These are phyloP conservation scores for Emydura subglobosa DNA, from an alignment of 2,113 vertebrate genomes.

Conservation along the genomic window DNA sequence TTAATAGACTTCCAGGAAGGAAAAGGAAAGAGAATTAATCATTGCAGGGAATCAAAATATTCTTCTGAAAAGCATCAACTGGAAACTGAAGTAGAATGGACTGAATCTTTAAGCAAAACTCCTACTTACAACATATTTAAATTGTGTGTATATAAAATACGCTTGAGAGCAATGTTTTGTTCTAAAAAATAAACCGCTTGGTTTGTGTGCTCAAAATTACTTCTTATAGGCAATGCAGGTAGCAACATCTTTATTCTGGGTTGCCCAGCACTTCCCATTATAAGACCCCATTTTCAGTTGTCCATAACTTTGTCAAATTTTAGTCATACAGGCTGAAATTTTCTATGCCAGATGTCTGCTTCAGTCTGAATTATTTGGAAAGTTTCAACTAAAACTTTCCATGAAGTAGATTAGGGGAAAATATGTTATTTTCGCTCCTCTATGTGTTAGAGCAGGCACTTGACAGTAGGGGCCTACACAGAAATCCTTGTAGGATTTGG, in stretches of 20 bases:
- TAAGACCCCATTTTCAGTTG: not conserved
- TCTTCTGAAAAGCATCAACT: not conserved
- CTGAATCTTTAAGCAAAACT: slow-evolving; percentile 46
- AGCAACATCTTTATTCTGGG: not conserved
- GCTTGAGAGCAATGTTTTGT: not conserved
- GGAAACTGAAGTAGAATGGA: not conserved
- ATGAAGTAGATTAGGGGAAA: not conserved
- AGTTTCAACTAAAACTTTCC: not conserved
- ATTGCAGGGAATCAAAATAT: not conserved
- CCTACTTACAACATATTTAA: slow-evolving; percentile 28
- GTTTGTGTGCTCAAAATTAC: not conserved
- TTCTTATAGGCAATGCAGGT: not conserved
- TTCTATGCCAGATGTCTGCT: not conserved
- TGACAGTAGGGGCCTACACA: not conserved
- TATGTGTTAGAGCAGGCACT: no score
- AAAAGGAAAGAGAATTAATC: not conserved
- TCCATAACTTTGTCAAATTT: not conserved
- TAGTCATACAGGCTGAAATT: not conserved
- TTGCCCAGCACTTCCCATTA: not conserved
- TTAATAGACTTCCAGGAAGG: not conserved
- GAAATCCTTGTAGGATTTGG: not conserved
- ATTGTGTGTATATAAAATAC: not conserved
- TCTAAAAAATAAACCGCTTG: not conserved
- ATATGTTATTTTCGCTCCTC: not conserved
- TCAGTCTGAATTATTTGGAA: not conserved